Evolutionary conservation across 2,797 vertebrate genomes (phyloP).

Genomic region (Pelodytes ibericus): DNA sequence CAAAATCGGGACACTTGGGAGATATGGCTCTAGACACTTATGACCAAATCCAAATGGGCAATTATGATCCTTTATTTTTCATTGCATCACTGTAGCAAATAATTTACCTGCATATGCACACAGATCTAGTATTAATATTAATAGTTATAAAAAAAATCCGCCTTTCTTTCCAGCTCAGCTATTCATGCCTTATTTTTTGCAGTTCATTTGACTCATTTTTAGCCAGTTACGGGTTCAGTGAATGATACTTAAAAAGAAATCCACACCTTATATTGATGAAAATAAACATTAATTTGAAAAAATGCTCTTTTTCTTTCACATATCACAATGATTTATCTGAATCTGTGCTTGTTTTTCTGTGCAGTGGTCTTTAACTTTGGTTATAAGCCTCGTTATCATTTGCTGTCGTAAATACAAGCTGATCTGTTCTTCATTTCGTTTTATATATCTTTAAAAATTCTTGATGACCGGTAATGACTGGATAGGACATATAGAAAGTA

Average conservation of each 20-base stretch:
- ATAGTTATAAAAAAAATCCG: no score
- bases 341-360: neutral
- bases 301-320: neutral
- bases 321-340: slow-evolving; percentile 3
- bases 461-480: slow-evolving; percentile 8
- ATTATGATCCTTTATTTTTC: no score
- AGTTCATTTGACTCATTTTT: no score
- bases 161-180: no score
- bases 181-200: no score
- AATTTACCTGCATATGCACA: no score
- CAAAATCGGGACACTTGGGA: no score
- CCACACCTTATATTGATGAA: neutral
- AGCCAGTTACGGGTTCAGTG: no score
- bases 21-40: no score
- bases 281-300: slow-evolving; percentile 12
- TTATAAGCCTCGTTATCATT: neutral
- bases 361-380: neutral
- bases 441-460: neutral
- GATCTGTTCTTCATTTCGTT: neutral
- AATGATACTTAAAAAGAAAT: neutral
- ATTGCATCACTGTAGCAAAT: no score
- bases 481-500: neutral
- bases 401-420: neutral
- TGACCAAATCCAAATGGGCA: no score
- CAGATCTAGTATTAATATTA: no score